These are phyloP conservation scores for Oenanthe melanoleuca DNA, from an alignment of 2,113 vertebrate genomes.

Conservation along the genomic window DNA sequence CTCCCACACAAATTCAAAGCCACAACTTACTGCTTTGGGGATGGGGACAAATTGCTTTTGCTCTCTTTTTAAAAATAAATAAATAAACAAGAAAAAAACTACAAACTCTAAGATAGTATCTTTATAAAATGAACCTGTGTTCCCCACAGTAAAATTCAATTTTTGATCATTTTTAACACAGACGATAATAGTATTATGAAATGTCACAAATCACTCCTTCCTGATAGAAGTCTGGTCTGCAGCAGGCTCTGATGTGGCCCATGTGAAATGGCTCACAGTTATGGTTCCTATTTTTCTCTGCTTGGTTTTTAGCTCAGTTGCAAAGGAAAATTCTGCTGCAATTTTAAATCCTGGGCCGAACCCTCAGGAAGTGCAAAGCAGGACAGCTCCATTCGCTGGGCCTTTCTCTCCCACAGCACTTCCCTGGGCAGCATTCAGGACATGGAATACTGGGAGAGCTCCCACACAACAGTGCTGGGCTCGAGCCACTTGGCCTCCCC, in stretches of 20 bases:
- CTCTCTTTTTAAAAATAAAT: background rate
- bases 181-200: background rate
- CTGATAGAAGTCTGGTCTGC: background rate
- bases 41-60: background rate
- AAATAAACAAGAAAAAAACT: background rate
- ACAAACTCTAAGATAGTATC: background rate
- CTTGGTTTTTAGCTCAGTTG: background rate
- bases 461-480: fast-evolving
- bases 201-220: background rate
- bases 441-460: fast-evolving
- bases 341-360: background rate
- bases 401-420: background rate
- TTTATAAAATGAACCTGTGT: background rate
- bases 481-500: too few relatives aligned
- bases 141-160: background rate
- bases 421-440: background rate
- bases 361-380: background rate
- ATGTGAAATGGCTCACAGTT: background rate
- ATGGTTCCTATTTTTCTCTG: background rate
- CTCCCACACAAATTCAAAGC: background rate
- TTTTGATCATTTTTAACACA: constrained; percentile 16
- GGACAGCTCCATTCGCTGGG: background rate
- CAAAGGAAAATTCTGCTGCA: background rate
- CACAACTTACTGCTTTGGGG: background rate
- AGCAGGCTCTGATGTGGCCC: background rate